Base-by-base conservation (phyloP, 2,797 vertebrate genomes). In the Thaleichthys pacificus region DNA sequence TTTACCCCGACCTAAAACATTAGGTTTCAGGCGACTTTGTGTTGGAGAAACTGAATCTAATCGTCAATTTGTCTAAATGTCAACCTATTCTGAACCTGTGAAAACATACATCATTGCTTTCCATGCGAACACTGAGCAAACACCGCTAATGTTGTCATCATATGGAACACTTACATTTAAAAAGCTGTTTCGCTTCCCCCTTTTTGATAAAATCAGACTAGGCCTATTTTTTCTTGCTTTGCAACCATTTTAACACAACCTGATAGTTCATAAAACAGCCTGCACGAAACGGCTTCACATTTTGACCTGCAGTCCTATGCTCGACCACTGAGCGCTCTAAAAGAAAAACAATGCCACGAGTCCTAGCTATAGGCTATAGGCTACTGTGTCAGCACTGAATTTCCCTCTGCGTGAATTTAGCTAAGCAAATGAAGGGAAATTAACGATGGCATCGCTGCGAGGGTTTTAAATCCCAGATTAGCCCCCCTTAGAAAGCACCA, bases 391-490 rank as follows among this genome's bases (percentile, higher is more conserved):
- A 47, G 19, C 51, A 3, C 19, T 7, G 22, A 35, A 15, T 67
- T n/a, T 54, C 8, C 22, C 26, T 49, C 38, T 51, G 65, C 47
- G 35, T 42, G 35, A 67, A 56, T 47, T 26, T 21, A 58, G 65
- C 64, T 62, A 67, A 71, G 58, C 28, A 58, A 71, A 67, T 66
- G 70, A 72, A 82, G 75, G 57, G 65, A 74, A 77, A 77, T 82
- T 80, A 76, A 80, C 76, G 67, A 73, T 77, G 61, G 42, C 64
- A 70, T 75, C 66, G 66, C 70, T 75, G 76, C 72, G 74, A 73
- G 76, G 63, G 72, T 63, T 70, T 66, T 74, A 80, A 80, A 76
- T 76, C 78, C 74, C 66, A 83, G 76, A 78, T 80, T 72, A 80
- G 63, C 71, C 60, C 62, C 64, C 60, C 57, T 58, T 67, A 73